Percentiles rank a stretch among this genome's conserved stretches.
phyloP scores from a whole-genome alignment of 2,888 invertebrate genomes.

The Ceratothoa steindachneri region DNA sequence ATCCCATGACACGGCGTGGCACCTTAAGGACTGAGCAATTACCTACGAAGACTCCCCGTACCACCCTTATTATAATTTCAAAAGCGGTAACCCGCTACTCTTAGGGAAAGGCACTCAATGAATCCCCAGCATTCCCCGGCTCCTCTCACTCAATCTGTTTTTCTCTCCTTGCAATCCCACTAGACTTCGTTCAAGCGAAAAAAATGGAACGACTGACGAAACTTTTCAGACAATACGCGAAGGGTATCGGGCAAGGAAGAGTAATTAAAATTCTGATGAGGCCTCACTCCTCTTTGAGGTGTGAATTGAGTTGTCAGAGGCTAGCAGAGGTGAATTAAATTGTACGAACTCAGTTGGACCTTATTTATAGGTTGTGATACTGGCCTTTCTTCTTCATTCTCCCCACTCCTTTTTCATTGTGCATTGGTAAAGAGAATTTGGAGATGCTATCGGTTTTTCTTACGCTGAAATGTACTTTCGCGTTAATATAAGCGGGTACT shows the following conservation, averaged over 20 bases:
- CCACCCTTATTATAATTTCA: constrained; percentile 38
- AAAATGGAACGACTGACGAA: neutral
- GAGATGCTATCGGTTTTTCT: neutral
- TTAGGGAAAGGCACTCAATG: neutral
- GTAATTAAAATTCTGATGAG: constrained; percentile 39
- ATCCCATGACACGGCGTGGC: constrained; percentile 36
- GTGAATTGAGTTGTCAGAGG: constrained; percentile 39
- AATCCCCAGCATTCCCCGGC: no score
- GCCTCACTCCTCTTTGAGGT: constrained; percentile 26
- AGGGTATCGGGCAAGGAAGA: neutral
- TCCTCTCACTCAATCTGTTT: no score
- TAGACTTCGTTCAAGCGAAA: neutral
- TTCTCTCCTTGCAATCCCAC: neutral
- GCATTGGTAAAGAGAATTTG: neutral
- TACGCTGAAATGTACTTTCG: neutral
- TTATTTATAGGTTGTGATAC: constrained; percentile 32
- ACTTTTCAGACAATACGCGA: neutral
- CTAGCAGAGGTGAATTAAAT: constrained; percentile 33
- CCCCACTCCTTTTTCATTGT: neutral
- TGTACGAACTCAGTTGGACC: constrained; percentile 8
- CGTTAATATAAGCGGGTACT: neutral
- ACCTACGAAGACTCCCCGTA: constrained; percentile 28
- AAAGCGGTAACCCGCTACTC: constrained; percentile 31
- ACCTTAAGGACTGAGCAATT: constrained; percentile 39
- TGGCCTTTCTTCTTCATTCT: neutral